Conservation (phyloP, 2,113 vertebrate genomes). For the Thamnophis sirtalis region DNA sequence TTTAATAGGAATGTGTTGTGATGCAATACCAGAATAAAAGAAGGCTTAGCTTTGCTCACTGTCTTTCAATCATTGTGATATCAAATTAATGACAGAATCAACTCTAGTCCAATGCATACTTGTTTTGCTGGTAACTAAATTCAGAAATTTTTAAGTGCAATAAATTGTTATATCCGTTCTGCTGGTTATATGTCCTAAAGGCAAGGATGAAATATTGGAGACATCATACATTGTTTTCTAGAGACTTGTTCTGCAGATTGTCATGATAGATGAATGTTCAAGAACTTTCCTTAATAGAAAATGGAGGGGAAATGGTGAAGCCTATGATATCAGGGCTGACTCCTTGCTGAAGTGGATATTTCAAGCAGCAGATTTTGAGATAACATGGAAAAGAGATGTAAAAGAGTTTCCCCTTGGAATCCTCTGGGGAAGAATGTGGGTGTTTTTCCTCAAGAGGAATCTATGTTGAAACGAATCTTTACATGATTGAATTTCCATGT, state of each 20-base stretch:
- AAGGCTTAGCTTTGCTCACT: neutral
- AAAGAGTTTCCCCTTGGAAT: neutral
- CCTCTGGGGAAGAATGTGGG: no score
- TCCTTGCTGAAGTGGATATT: neutral
- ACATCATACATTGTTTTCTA: neutral
- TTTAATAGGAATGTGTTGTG: neutral
- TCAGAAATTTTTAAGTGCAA: neutral
- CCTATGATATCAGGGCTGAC: neutral
- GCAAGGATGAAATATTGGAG: neutral
- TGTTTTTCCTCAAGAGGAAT: no score
- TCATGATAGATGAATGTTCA: no score
- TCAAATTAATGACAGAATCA: no score
- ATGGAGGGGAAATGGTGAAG: neutral
- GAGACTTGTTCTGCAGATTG: neutral
- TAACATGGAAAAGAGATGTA: neutral
- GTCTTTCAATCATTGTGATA: neutral
- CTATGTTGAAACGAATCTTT: no score
- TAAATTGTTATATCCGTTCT: neutral
- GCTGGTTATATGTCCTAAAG: neutral
- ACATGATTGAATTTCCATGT: no score
- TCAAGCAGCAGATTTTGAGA: neutral
- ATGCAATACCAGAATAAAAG: neutral
- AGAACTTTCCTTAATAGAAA: neutral
- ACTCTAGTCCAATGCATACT: neutral
- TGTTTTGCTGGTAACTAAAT: neutral